Percentiles rank a stretch among this genome's conserved stretches.
Evolutionary conservation across 2,113 vertebrate genomes (phyloP).

Genomic region (Notechis scutatus): DNA sequence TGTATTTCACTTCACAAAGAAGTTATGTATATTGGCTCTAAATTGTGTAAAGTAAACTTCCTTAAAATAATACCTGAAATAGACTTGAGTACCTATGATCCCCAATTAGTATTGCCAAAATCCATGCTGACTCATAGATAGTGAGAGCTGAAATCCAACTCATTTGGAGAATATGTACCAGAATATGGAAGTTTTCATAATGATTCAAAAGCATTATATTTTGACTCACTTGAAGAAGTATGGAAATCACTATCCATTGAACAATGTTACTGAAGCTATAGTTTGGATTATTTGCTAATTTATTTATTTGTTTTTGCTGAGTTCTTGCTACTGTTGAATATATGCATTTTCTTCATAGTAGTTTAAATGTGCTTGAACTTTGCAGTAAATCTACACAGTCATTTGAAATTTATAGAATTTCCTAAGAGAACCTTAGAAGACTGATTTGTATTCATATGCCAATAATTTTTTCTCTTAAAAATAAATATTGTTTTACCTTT

Average conservation of each 20-base stretch:
- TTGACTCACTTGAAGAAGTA: constrained; percentile 4
- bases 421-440: neutral
- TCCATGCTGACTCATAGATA: neutral
- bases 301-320: neutral
- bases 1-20: constrained; percentile 24
- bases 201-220: neutral
- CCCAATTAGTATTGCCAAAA: neutral
- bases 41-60: constrained; percentile 13
- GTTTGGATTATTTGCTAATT: neutral
- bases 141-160: neutral
- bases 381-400: neutral
- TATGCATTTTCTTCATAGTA: neutral
- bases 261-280: neutral
- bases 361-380: neutral
- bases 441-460: neutral
- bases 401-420: neutral
- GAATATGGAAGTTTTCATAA: neutral
- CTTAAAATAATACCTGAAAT: neutral
- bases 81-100: neutral
- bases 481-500: neutral
- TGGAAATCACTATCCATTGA: neutral
- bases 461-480: neutral
- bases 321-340: neutral
- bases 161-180: neutral
- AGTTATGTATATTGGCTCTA: constrained; percentile 1